Evolutionary conservation across 2,888 invertebrate species (phyloP).

Genomic region (Nemapogon koenigi): DNA sequence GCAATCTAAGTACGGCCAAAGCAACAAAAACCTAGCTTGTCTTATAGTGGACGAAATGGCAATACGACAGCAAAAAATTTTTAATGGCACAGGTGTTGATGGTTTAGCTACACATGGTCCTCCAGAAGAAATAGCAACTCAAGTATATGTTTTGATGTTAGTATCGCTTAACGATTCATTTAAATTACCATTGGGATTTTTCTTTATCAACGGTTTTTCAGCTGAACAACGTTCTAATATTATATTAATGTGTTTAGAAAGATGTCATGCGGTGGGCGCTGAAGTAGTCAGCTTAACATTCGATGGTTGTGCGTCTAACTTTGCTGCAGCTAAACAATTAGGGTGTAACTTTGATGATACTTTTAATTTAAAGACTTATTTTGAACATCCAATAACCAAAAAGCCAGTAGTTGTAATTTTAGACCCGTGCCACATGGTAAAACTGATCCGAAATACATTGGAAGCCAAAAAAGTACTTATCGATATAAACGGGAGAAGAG

Average conservation of each 20-base stretch:
- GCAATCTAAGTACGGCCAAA: conserved; percentile 15
- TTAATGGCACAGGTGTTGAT: conserved; percentile 21
- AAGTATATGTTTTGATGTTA: conserved; percentile 22
- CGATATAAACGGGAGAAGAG: conserved; percentile 5
- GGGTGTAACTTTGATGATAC: conserved; percentile 2
- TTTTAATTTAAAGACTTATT: conserved; percentile 10
- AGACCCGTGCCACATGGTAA: conserved; percentile 17
- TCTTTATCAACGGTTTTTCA: conserved; percentile 20
- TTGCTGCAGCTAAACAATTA: conserved; percentile 1
- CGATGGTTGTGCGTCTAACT: conserved; percentile 20
- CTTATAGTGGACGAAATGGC: conserved; percentile 24
- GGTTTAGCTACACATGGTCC: conserved; percentile 20
- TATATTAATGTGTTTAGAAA: conserved; percentile 17
- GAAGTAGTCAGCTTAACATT: conserved; percentile 20
- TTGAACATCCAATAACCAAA: conserved; percentile 12
- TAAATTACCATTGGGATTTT: conserved; percentile 24
- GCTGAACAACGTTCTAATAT: conserved; percentile 19
- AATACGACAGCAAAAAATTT: conserved; percentile 11
- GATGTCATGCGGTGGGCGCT: conserved; percentile 18
- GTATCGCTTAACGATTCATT: conserved; percentile 19
- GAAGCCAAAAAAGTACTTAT: conserved; percentile 12
- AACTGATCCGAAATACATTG: conserved; percentile 17
- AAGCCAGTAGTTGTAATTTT: conserved; percentile 17
- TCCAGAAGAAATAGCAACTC: conserved; percentile 12
- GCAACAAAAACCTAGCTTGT: conserved; percentile 14